Evolutionary conservation across 2,797 vertebrate genomes (phyloP).

Genomic region (Sandelia bainsii): DNA sequence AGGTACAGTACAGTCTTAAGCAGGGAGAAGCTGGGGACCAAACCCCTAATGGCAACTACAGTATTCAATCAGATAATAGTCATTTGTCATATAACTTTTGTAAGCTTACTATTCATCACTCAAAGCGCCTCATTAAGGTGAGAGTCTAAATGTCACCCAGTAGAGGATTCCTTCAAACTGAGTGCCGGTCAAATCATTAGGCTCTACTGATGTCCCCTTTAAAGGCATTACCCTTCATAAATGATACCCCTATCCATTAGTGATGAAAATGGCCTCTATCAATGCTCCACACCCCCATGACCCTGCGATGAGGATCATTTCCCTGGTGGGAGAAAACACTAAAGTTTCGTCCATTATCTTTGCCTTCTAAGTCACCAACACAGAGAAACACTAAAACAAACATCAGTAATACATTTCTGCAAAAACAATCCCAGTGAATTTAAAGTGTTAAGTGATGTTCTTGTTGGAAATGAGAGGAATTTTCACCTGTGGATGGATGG

Average conservation of each 20-base stretch:
- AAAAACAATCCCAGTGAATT: conserved; percentile 9
- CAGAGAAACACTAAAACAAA: conserved; percentile 29
- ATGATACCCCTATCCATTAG: conserved; percentile 72
- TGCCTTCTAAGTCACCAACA: conserved; percentile 44
- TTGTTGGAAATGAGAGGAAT: conserved; percentile 23
- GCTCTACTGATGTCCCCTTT: conserved; percentile 57
- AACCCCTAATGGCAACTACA: background rate
- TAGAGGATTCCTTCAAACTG: conserved; percentile 45
- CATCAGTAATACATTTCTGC: conserved; percentile 35
- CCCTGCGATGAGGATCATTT: conserved; percentile 29
- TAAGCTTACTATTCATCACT: conserved; percentile 41
- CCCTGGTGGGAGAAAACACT: conserved; percentile 16
- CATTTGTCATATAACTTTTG: conserved; percentile 30
- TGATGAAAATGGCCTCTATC: conserved; percentile 65
- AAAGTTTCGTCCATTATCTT: conserved; percentile 50
- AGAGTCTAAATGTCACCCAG: conserved; percentile 54
- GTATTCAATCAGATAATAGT: conserved; percentile 10
- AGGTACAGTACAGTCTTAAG: background rate
- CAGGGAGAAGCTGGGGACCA: background rate
- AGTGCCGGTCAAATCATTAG: conserved; percentile 60
- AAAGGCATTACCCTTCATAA: conserved; percentile 77
- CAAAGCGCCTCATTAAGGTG: conserved; percentile 35
- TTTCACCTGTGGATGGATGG: background rate
- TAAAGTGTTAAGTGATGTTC: conserved; percentile 25
- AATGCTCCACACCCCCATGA: conserved; percentile 44